Base-by-base conservation (phyloP, 2,888 invertebrate species). In the Odontothrips loti region DNA sequence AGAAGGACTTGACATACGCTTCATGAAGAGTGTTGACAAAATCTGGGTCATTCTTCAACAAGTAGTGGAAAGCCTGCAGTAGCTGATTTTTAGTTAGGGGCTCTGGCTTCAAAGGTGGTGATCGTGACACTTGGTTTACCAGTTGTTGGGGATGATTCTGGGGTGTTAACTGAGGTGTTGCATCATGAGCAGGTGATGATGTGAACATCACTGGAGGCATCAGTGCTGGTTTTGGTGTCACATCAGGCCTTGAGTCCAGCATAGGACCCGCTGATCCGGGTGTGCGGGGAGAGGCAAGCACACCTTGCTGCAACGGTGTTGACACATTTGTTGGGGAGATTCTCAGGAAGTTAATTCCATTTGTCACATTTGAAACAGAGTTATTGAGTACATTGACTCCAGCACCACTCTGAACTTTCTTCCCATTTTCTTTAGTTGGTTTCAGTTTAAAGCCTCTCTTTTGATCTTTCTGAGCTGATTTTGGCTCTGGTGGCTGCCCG, bases 11-110 rank as follows among this genome's bases (percentile, higher is more conserved):
- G 27, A 96, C 93, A 87, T 97, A 97, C 81, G 96, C 97, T 88
- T 97, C 96, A 86, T 97, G 96, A 83, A 97, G 89, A 87, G 95
- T 96, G 86, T 93, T 93, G 58, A 96, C 92, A 89, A 97, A 97
- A 84, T 95, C 94, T 51, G 93, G 91, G 87, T 97, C 96, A 88
- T 94, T 94, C 89, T 95, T 94, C 82, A 97, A 89, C 82, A 97
- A 90, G 88, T 96, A 94, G 85, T 93, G 92, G 86, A 97, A 92
- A 47, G 97, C 96, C 89, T 97, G 96, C 58, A 95, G 92, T 82
- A 97, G 90, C 87, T 97, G 97, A 86, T 95, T 94, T 87, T 93
- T 93, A 79, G 95, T 96, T 80, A 97, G 90, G 23, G 96, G 95
- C 87, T 95, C 94, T 1, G 92, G 89, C 78, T 87, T 86, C 83